Conservation (phyloP, 2,888 invertebrate species). For the Brenthis hecate region DNA sequence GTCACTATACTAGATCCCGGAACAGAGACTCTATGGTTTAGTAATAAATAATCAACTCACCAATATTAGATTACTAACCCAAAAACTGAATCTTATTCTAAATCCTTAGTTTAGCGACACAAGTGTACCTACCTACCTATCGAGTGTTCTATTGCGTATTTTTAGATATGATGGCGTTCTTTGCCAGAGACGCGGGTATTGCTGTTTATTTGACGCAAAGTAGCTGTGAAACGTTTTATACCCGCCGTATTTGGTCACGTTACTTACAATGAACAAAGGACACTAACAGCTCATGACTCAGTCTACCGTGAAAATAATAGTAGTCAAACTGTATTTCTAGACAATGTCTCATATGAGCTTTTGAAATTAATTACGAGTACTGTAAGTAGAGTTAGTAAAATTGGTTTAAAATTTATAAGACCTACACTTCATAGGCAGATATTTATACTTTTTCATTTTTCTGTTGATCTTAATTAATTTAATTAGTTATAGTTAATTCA, state of each 20-base stretch:
- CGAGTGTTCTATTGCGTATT: slow-evolving; percentile 44
- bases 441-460: too few relatives aligned
- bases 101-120: slow-evolving; percentile 2
- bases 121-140: slow-evolving; percentile 7
- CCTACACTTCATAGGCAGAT: too few relatives aligned
- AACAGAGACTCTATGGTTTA: too few relatives aligned
- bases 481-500: too few relatives aligned
- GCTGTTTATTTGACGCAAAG: slow-evolving; percentile 52
- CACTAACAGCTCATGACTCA: slow-evolving; percentile 24
- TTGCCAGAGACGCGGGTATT: slow-evolving; percentile 51
- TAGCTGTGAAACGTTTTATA: slow-evolving; percentile 23
- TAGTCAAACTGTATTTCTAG: slow-evolving; percentile 22
- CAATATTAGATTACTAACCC: too few relatives aligned
- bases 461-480: too few relatives aligned
- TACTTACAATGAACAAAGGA: slow-evolving; percentile 36
- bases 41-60: too few relatives aligned
- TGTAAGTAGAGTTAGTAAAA: too few relatives aligned
- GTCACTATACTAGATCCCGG: too few relatives aligned
- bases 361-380: background rate
- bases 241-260: slow-evolving; percentile 33
- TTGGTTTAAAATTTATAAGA: background rate
- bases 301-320: slow-evolving; percentile 29
- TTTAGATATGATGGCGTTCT: slow-evolving; percentile 77
- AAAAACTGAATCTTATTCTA: background rate
- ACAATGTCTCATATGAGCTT: slow-evolving; percentile 15